Conservation (phyloP, 1,140 invertebrate genomes). For the Brachionus paranguensis region DNA sequence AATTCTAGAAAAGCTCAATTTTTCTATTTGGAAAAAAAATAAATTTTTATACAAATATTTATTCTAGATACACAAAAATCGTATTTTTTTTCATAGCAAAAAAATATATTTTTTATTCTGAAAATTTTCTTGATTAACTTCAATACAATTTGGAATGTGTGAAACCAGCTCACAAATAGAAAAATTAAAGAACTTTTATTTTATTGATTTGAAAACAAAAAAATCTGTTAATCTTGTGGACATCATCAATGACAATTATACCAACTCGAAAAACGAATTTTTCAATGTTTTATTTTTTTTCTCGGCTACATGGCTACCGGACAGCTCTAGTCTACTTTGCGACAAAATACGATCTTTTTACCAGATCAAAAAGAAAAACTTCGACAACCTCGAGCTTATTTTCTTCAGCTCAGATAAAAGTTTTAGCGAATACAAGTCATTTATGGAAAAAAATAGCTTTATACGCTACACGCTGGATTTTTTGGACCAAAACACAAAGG, state of each 20-base stretch:
- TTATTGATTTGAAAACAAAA: not conserved
- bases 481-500: not conserved
- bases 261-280: not conserved
- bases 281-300: slow-evolving; percentile 9
- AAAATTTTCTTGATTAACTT: not conserved
- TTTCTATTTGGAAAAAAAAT: not conserved
- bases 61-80: not conserved
- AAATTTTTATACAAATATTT: not conserved
- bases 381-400: not conserved
- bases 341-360: not conserved
- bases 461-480: slow-evolving; percentile 26
- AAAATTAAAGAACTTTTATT: not conserved
- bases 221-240: not conserved
- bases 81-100: not conserved
- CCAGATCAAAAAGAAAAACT: not conserved
- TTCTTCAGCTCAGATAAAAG: slow-evolving; percentile 28
- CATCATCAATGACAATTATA: not conserved
- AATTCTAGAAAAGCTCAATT: not conserved
- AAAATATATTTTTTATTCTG: not conserved
- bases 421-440: not conserved
- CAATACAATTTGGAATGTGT: not conserved
- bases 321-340: not conserved
- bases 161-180: not conserved
- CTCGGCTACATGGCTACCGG: slow-evolving; percentile 3
- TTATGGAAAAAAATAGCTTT: slow-evolving; percentile 19